A percentile compares a stretch with the other conserved stretches of the same genome.
phyloP scores from a whole-genome alignment of 2,888 invertebrate species.

The Ditula angustiorana region DNA sequence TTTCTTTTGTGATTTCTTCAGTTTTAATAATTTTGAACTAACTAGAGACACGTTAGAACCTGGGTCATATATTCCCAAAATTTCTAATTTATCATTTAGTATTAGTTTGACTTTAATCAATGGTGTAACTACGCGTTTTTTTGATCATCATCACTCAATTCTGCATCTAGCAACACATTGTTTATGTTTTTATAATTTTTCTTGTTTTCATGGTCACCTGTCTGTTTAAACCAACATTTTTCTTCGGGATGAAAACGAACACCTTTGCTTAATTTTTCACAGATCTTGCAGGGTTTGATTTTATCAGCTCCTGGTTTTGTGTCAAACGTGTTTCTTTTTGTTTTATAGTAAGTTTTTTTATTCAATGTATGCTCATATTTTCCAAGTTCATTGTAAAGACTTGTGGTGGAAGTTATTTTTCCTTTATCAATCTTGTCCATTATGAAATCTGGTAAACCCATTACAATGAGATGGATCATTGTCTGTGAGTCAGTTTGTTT shows the following conservation, averaged over 20 bases:
- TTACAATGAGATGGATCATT: conserved; percentile 38
- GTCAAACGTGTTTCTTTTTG: conserved; percentile 15
- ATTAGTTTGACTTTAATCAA: conserved; percentile 32
- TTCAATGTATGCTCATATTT: conserved; percentile 37
- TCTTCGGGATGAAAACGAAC: conserved; percentile 36
- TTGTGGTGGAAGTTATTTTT: conserved; percentile 28
- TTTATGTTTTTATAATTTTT: conserved; percentile 21
- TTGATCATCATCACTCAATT: conserved; percentile 31
- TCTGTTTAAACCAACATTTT: conserved; percentile 5
- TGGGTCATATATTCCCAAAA: conserved; percentile 35
- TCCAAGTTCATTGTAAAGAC: conserved; percentile 43
- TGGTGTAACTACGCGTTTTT: conserved; percentile 41
- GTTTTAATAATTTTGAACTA: conserved; percentile 29
- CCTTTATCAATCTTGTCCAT: conserved; percentile 38
- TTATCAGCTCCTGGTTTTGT: conserved; percentile 2
- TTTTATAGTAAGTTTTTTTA: conserved; percentile 26
- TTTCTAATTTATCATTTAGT: conserved; percentile 28
- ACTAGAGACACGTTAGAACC: conserved; percentile 39
- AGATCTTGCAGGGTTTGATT: too few relatives aligned
- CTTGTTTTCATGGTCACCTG: conserved; percentile 1
- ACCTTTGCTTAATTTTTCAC: conserved; percentile 41
- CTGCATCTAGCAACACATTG: conserved; percentile 38
- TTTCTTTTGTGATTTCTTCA: conserved; percentile 17
- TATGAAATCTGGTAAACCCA: conserved; percentile 39
- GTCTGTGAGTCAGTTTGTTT: conserved; percentile 37